phyloP scores from a whole-genome alignment of 2,888 invertebrate species.

The Tachina fera region DNA sequence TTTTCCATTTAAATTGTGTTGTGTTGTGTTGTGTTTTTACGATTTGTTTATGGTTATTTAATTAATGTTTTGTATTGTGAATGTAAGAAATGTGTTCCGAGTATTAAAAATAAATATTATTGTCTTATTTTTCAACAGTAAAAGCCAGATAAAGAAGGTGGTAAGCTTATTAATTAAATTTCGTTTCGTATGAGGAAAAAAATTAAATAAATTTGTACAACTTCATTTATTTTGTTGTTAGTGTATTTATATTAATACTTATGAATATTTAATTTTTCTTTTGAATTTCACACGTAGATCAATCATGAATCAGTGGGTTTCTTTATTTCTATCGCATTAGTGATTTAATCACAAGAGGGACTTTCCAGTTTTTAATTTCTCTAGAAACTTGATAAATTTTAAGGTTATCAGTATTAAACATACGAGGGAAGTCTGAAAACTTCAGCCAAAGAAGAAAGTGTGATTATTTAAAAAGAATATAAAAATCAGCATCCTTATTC shows the following conservation, averaged over 20 bases:
- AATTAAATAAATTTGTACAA: neutral
- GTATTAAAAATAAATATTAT: slow-evolving; percentile 6
- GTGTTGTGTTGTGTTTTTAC: slow-evolving; percentile 10
- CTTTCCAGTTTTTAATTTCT: slow-evolving; percentile 38
- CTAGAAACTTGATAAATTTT: neutral
- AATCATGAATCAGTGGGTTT: slow-evolving; percentile 27
- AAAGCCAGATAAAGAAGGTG: neutral
- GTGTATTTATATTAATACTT: neutral
- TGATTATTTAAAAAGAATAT: neutral
- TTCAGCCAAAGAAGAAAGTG: neutral
- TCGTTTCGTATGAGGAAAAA: neutral
- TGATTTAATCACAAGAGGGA: neutral
- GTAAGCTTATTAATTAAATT: slow-evolving; percentile 8
- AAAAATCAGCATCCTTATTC: too few species aligned
- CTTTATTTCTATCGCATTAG: neutral
- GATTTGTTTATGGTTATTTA: slow-evolving; percentile 18
- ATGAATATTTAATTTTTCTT: neutral
- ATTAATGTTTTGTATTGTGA: slow-evolving; percentile 14
- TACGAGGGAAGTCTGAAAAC: neutral
- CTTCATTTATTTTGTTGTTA: neutral
- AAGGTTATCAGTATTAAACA: slow-evolving; percentile 1
- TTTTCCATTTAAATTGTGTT: slow-evolving; percentile 14
- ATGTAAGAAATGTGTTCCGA: neutral
- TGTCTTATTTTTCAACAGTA: neutral
- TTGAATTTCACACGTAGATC: neutral